Conservation (phyloP, 1,140 invertebrate species). For the Drosophila pruinosa region DNA sequence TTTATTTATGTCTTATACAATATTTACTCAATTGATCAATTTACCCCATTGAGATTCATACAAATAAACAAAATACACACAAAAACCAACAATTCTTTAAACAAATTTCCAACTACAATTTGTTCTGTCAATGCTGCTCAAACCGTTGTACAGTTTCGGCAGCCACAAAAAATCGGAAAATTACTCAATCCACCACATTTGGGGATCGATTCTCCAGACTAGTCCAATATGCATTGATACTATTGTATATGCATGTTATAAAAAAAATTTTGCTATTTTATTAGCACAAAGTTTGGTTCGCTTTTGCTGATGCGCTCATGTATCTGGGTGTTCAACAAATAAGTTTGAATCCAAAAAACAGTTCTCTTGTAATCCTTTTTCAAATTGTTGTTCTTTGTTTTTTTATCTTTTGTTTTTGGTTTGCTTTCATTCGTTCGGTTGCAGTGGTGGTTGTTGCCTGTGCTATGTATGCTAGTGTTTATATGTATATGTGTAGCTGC, state of each 20-base stretch:
- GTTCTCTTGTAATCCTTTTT: constrained; percentile 5
- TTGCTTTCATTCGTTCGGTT: constrained; percentile 60
- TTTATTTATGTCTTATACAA: constrained; percentile 7
- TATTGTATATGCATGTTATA: background rate
- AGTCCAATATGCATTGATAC: background rate
- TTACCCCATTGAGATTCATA: background rate
- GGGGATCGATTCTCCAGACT: background rate
- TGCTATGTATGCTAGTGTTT: constrained; percentile 46
- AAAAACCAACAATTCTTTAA: constrained; percentile 1
- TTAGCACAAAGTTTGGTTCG: background rate
- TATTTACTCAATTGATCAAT: background rate
- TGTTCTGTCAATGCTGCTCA: background rate
- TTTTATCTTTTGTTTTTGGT: background rate
- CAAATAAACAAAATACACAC: background rate
- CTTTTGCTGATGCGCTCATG: background rate
- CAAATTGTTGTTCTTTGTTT: background rate
- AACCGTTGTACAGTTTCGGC: background rate
- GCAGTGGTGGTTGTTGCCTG: constrained; percentile 74
- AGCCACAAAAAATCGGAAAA: constrained; percentile 2
- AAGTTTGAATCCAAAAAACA: background rate
- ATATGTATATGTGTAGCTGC: constrained; percentile 20
- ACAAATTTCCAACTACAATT: constrained; percentile 1
- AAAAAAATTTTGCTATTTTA: constrained; percentile 1
- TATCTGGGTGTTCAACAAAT: background rate
- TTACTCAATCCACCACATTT: background rate